A percentile compares a stretch with the other conserved stretches of the same genome.
Evolutionary conservation across 2,797 vertebrate genomes (phyloP).

Genomic region (Dermochelys coriacea): DNA sequence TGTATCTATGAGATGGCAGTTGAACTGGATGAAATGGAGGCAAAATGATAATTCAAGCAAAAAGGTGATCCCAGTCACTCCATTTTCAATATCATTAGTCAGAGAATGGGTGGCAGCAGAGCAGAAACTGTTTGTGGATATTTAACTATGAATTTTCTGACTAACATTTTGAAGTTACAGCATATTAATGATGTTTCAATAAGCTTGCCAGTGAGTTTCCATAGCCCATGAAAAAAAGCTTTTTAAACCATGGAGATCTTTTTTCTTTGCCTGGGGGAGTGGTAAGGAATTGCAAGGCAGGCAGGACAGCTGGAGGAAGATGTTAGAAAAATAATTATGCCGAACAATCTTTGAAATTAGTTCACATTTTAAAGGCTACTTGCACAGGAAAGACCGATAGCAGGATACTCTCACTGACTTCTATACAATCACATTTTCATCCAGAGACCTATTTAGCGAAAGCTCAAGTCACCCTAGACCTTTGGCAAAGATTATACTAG

Average conservation of each 20-base stretch:
- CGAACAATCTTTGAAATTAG: slow-evolving; percentile 14
- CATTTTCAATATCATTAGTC: not conserved
- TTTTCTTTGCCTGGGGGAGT: slow-evolving; percentile 22
- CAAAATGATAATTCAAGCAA: not conserved
- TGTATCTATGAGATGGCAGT: not conserved
- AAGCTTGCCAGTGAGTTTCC: not conserved
- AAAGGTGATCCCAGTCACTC: not conserved
- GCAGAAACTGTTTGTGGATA: not conserved
- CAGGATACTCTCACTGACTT: not conserved
- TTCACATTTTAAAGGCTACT: not conserved
- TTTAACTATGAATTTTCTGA: not conserved
- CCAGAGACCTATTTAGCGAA: not conserved
- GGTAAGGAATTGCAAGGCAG: slow-evolving; percentile 44
- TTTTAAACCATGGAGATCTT: not conserved
- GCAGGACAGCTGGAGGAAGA: slow-evolving; percentile 44
- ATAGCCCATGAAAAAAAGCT: not conserved
- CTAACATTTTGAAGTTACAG: accelerated
- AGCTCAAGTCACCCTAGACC: not conserved
- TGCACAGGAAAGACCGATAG: not conserved
- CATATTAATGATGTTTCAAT: not conserved
- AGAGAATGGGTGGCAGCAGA: not conserved
- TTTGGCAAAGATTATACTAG: not conserved
- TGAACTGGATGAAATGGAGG: not conserved
- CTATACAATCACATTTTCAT: not conserved
- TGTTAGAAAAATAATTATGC: slow-evolving; percentile 52